Conservation (phyloP, 2,797 vertebrate genomes). For the Silurus lanzhouensis region DNA sequence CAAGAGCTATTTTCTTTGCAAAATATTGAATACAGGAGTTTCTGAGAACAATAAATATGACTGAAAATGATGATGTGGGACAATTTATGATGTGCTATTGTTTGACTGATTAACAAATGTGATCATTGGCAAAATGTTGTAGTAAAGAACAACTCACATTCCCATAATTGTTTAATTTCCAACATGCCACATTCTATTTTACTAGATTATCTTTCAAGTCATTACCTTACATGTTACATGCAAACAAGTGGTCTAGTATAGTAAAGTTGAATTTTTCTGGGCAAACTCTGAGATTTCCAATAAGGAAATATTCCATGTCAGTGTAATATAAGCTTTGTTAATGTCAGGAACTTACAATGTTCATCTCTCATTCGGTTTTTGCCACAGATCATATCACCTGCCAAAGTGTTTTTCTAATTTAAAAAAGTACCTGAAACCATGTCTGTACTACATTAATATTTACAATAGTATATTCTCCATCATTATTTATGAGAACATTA, state of each 20-base stretch:
- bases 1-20: neutral
- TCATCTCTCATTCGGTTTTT: neutral
- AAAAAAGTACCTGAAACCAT: neutral
- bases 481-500: neutral
- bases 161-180: neutral
- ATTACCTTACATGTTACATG: neutral
- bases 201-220: neutral
- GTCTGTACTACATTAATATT: conserved; percentile 21
- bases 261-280: neutral
- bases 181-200: neutral
- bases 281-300: neutral
- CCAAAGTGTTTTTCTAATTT: neutral
- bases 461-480: neutral
- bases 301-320: neutral
- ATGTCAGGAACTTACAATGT: neutral
- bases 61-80: neutral
- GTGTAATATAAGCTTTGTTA: neutral
- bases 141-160: neutral
- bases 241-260: neutral
- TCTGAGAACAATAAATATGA: neutral
- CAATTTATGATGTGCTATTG: neutral
- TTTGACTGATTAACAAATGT: neutral
- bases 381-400: neutral
- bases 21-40: neutral
- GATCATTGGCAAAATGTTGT: neutral